Base-by-base conservation (phyloP, 2,797 vertebrate genomes). In the Australoheros facetus region DNA sequence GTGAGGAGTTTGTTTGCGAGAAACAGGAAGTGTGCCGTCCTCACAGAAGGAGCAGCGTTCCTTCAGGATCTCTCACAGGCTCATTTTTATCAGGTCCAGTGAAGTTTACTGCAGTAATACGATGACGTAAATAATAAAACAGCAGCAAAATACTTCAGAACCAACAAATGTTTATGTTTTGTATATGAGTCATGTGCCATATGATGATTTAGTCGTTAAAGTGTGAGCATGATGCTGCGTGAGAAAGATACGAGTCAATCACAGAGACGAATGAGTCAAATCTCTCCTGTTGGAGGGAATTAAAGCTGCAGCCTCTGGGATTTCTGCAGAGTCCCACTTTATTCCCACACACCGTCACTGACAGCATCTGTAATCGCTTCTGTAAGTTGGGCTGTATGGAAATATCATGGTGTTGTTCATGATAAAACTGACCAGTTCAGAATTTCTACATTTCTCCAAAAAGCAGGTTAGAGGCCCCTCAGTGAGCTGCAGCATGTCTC, bases 1-100 rank as follows among this genome's bases (percentile, higher is more conserved):
- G 53, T 42, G 39, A 62, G 30, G 70, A 32, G 62, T 73, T 72
- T 73, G 39, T 69, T 80, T 62, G 32, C 30, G 21, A 79, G 77
- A 78, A 42, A 1, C 58, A 37, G 73, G 66, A 85, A 48, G 58
- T 34, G 39, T 34, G 57, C 28, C 32, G 54, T 83, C 56, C 60
- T 64, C 48, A 71, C 76, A 77, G 56, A 79, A 37, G 71, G 37
- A 82, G 56, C 23, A 66, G 30, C 13, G 16, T 45, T 16, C 42
- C 14, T 45, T 17, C 28, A 30, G 28, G 28, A 30, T 30, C 28
- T 30, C 45, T 48, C 45, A 7, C 45, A 17, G 45, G 14, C 45
- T 48, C 45, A 51, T 30, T 45, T 51, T 69, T 69, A 30, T 51
- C 30, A 69, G 5, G 45, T 19, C 16, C 62, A 19, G 62, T 66